These are phyloP conservation scores for Cyanistes caeruleus DNA, from an alignment of 2,113 vertebrate species.

Conservation along the genomic window DNA sequence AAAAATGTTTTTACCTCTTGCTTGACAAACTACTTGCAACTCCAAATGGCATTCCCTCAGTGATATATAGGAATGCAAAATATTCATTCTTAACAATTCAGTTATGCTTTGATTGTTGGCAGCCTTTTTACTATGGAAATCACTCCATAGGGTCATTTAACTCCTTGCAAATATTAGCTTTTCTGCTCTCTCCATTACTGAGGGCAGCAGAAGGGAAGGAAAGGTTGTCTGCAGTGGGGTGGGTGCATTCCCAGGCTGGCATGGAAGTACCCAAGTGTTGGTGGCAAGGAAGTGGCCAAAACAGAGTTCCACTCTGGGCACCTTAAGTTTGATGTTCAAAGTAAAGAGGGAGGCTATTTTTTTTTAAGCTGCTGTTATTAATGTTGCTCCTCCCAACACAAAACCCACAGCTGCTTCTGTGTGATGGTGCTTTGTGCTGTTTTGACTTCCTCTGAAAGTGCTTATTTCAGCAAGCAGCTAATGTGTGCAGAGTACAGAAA, in stretches of 20 bases:
- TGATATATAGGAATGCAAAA: not conserved
- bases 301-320: not conserved
- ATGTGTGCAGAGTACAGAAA: not conserved
- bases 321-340: not conserved
- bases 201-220: not conserved
- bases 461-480: not conserved
- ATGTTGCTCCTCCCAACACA: fast-evolving
- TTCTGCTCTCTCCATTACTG: not conserved
- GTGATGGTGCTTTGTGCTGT: not conserved
- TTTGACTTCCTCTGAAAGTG: not conserved
- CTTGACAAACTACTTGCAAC: not conserved
- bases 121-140: not conserved
- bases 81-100: not conserved
- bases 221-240: not conserved
- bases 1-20: not conserved
- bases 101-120: not conserved
- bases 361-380: not conserved
- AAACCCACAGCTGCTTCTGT: not conserved
- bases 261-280: not conserved
- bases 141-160: not conserved
- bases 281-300: not conserved
- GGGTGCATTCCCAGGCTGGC: not conserved
- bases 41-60: not conserved
- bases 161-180: not conserved
- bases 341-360: not conserved